These are phyloP conservation scores for Oryzias celebensis DNA, from an alignment of 2,113 vertebrate species.

Conservation along the genomic window DNA sequence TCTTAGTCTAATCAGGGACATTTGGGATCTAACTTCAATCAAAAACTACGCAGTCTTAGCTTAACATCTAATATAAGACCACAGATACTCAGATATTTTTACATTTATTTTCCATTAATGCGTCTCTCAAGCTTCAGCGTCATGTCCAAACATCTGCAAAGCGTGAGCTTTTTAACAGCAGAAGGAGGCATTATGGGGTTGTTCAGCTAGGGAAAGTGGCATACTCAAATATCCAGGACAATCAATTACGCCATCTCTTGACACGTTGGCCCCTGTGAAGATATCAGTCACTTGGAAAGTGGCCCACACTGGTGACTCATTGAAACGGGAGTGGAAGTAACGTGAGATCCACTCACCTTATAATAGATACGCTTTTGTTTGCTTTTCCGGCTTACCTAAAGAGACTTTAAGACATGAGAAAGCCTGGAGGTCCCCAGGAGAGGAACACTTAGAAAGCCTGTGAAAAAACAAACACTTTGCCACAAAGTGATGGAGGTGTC, in stretches of 20 bases:
- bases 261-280: conserved; percentile 87
- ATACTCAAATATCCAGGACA: conserved; percentile 83
- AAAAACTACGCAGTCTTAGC: neutral
- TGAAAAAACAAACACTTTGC: conserved; percentile 66
- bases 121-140: conserved; percentile 37
- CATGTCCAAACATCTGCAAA: conserved; percentile 48
- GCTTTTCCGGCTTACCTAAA: conserved; percentile 69
- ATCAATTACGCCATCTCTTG: conserved; percentile 86
- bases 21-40: no score
- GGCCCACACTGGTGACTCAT: conserved; percentile 81
- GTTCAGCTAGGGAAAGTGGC: conserved; percentile 80
- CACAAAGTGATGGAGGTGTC: conserved; percentile 55
- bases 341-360: conserved; percentile 86
- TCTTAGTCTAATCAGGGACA: no score
- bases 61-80: conserved; percentile 8
- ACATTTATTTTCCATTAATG: conserved; percentile 17
- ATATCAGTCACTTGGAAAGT: conserved; percentile 90
- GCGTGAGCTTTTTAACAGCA: conserved; percentile 43
- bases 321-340: conserved; percentile 76
- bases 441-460: conserved; percentile 57
- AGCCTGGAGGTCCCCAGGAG: conserved; percentile 52
- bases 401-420: conserved; percentile 66
- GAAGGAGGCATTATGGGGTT: conserved; percentile 61
- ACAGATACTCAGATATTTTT: conserved; percentile 14
- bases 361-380: conserved; percentile 86